Conservation (phyloP, 2,888 invertebrate genomes). For the Drosophila formosana region DNA sequence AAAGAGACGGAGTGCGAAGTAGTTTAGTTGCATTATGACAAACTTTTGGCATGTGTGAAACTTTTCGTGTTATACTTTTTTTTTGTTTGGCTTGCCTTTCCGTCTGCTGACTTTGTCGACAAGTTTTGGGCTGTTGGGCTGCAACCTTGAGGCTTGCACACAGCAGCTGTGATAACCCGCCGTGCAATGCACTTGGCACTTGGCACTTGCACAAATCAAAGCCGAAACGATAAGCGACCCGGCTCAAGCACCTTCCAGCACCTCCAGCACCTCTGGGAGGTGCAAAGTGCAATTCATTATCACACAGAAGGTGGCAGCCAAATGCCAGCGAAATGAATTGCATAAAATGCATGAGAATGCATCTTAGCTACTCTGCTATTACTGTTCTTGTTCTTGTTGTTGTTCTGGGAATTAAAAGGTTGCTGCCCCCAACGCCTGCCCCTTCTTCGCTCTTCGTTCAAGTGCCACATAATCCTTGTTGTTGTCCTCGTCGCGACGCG, state of each 20-base stretch:
- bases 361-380: slow-evolving; percentile 3
- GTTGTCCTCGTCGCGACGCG: slow-evolving; percentile 70
- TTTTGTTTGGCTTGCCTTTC: slow-evolving; percentile 18
- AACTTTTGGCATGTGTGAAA: slow-evolving; percentile 47
- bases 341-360: slow-evolving; percentile 68
- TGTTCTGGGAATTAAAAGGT: slow-evolving; percentile 53
- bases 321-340: slow-evolving; percentile 73
- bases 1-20: not conserved
- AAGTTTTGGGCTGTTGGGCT: slow-evolving; percentile 9
- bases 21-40: slow-evolving; percentile 57
- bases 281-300: slow-evolving; percentile 61
- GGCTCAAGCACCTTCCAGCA: not conserved
- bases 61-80: slow-evolving; percentile 49
- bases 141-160: slow-evolving; percentile 43
- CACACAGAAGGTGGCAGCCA: slow-evolving; percentile 40
- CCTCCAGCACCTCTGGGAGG: slow-evolving; percentile 4
- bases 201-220: slow-evolving; percentile 37
- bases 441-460: slow-evolving; percentile 14
- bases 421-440: slow-evolving; percentile 19
- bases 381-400: slow-evolving; percentile 18
- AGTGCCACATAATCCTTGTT: slow-evolving; percentile 44
- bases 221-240: slow-evolving; percentile 35
- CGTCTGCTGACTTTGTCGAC: slow-evolving; percentile 40
- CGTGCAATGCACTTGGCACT: slow-evolving; percentile 49
- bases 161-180: slow-evolving; percentile 41